Evolutionary conservation across 2,113 vertebrate genomes (phyloP).

Genomic region (Brachyistius frenatus): DNA sequence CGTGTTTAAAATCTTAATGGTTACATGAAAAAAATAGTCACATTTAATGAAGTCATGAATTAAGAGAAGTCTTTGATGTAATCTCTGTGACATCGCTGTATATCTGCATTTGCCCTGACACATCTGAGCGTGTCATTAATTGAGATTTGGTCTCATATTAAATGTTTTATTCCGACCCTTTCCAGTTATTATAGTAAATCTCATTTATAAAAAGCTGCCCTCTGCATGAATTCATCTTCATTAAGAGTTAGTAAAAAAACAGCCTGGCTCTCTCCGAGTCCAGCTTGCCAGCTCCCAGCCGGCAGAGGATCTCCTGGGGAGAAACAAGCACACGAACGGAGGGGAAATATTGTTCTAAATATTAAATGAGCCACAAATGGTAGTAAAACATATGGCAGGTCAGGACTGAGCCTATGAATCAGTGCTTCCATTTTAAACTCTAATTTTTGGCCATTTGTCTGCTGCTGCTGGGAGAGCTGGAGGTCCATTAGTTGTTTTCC

Average conservation of each 20-base stretch:
- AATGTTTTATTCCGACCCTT: conserved; percentile 30
- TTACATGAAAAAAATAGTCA: no score
- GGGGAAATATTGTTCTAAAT: conserved; percentile 60
- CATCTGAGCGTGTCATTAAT: not conserved
- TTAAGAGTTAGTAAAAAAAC: conserved; percentile 47
- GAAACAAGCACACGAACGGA: conserved; percentile 37
- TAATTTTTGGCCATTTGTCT: conserved; percentile 58
- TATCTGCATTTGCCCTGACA: no score
- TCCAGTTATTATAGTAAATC: conserved; percentile 42
- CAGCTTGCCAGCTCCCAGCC: conserved; percentile 43
- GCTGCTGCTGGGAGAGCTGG: conserved; percentile 25
- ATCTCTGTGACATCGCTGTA: no score
- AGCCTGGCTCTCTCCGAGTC: conserved; percentile 7
- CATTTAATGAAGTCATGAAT: no score
- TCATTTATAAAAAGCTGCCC: conserved; percentile 37
- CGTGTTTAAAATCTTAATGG: no score
- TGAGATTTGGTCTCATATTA: not conserved
- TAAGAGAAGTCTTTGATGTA: no score
- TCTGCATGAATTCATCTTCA: conserved; percentile 57
- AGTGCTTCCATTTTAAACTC: conserved; percentile 60
- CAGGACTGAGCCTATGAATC: conserved; percentile 57
- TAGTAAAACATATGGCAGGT: conserved; percentile 51
- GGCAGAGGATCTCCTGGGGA: conserved; percentile 45
- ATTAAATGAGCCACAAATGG: conserved; percentile 56
- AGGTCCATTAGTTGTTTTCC: conserved; percentile 36